Base-by-base conservation (phyloP, 2,797 vertebrate species). In the Australoheros facetus region DNA sequence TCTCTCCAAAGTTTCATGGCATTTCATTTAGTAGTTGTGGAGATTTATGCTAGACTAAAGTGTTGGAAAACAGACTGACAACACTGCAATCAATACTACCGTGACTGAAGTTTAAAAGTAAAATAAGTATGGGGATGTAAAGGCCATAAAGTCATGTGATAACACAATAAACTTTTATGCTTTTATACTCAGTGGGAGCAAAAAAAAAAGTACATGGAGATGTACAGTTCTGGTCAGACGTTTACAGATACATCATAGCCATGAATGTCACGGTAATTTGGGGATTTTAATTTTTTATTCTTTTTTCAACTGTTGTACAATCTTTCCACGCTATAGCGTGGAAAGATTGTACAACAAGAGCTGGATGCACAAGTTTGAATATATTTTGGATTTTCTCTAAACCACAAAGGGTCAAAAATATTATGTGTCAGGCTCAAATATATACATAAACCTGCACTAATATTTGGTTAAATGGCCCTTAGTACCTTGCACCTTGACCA, bases 361-460 rank as follows among this genome's bases (percentile, higher is more conserved):
- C 42, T 45, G 3, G 3, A 39, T 39, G 34, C 8, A 51, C 7
- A 8, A n/a, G 48, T 19, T 8, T 53, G 17, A 53, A n/a, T n/a
- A n/a, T n/a, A n/a, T 53, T 53, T 53, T 10, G 16, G 17, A 28
- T 28, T 64, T 64, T 45, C 1, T 64, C 21, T 26, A 26, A 62
- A 42, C 32, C 32, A 32, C 32, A 32, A 32, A 32, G 6, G 6
- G 32, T 32, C 32, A 32, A 32, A 32, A 32, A 32, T 32, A 37
- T 37, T 8, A 9, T 37, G 3, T 37, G 8, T 37, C 34, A 37
- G 1, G 60, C 60, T 64, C 37, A 42, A 5, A 26, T 42, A 5
- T 64, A 21, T 0, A 42, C 10, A 62, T 23, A 1, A 1, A 42
- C 21, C 7, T 10, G 8, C 13, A 26, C 21, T 26, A 45, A 6